Conservation (phyloP, 2,888 invertebrate species). For the Chaitophorus viminalis region DNA sequence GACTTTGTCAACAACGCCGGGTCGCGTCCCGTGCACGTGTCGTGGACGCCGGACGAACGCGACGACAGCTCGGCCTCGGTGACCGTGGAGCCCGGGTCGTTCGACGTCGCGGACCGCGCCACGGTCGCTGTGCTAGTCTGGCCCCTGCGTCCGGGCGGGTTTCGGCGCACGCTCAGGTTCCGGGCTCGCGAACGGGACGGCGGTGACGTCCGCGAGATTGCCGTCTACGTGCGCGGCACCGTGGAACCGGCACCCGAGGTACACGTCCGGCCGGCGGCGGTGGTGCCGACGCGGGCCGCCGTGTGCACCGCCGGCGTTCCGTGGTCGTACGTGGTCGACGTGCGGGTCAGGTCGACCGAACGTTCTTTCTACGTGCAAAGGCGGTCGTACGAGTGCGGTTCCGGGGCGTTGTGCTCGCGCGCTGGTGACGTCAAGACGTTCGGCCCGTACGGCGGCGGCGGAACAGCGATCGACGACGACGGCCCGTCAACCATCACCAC, state of each 20-base stretch:
- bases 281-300: not conserved
- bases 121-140: not conserved
- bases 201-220: not conserved
- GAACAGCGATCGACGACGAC: not conserved
- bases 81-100: not conserved
- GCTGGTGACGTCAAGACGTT: not conserved
- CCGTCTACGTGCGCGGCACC: slow-evolving; percentile 25
- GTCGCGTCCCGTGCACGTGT: not conserved
- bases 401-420: not conserved
- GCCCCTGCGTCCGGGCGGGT: not conserved
- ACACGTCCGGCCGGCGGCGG: not conserved
- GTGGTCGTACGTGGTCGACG: not conserved
- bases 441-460: not conserved
- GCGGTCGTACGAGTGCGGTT: not conserved
- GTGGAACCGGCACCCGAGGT: slow-evolving; percentile 3
- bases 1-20: not conserved
- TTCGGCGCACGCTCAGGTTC: slow-evolving; percentile 8
- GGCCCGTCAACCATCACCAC: too few species aligned
- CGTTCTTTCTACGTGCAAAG: not conserved
- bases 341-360: not conserved
- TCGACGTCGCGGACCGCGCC: not conserved
- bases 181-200: not conserved
- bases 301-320: not conserved
- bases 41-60: not conserved
- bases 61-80: not conserved